Percentiles rank a stretch among this genome's conserved stretches.
These are phyloP conservation scores for Drosophila kohkoa DNA, from an alignment of 1,140 invertebrate species.

Conservation along the genomic window DNA sequence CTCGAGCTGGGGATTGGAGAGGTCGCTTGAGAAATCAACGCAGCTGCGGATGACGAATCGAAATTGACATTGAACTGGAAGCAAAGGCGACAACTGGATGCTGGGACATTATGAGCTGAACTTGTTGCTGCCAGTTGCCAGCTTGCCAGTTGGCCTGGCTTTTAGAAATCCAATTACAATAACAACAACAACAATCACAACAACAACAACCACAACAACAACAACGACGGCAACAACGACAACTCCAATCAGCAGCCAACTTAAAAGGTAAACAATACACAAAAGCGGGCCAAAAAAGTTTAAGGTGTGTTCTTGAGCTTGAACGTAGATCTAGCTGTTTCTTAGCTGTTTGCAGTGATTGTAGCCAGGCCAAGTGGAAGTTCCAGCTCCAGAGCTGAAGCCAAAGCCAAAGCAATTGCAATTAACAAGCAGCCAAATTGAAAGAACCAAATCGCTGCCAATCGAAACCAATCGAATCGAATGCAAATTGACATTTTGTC, in stretches of 20 bases:
- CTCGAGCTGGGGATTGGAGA: constrained; percentile 37
- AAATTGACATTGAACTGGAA: constrained; percentile 83
- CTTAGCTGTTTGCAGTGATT: constrained; percentile 43
- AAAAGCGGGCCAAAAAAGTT: constrained; percentile 58
- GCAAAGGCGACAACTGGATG: constrained; percentile 49
- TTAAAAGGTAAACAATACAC: constrained; percentile 35
- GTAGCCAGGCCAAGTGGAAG: constrained; percentile 11
- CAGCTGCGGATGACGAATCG: constrained; percentile 84
- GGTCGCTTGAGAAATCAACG: constrained; percentile 79
- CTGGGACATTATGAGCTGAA: constrained; percentile 59
- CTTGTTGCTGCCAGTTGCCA: constrained; percentile 57
- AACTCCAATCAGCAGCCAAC: constrained; percentile 1
- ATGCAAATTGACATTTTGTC: constrained; percentile 82
- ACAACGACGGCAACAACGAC: background rate
- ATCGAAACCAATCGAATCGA: constrained; percentile 64
- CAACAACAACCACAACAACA: background rate
- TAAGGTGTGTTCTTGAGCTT: constrained; percentile 84
- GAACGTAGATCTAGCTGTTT: constrained; percentile 47
- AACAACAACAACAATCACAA: constrained; percentile 5
- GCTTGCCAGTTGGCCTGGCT: constrained; percentile 57
- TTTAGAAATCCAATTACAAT: constrained; percentile 58
- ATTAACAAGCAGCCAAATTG: constrained; percentile 69
- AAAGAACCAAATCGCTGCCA: background rate
- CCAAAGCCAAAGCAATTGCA: constrained; percentile 37
- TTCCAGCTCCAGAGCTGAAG: background rate